Conservation (phyloP, 30 jellyfish, hydroid and myxozoan species). For the Turritopsis dohrnii region DNA sequence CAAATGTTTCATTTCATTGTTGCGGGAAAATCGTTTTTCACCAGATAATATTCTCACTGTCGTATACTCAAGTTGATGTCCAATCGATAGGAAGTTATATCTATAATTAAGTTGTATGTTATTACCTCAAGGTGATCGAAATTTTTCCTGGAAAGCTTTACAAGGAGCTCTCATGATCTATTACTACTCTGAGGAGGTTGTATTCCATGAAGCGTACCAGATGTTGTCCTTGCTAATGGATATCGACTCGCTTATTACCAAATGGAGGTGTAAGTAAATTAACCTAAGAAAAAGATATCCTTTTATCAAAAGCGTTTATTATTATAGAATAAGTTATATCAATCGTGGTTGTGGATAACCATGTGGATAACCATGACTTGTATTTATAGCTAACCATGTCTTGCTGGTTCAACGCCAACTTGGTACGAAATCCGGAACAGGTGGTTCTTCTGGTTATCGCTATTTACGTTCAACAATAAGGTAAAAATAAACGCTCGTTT, state of each 20-base stretch:
- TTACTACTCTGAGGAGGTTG: conserved; percentile 68
- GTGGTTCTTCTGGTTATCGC: conserved; percentile 93
- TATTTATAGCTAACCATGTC: conserved; percentile 66
- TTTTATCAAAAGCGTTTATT: neutral
- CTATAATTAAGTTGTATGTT: no score
- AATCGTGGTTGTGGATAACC: no score
- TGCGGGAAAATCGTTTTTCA: no score
- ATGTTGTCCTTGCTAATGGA: conserved; percentile 68
- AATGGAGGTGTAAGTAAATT: conserved; percentile 76
- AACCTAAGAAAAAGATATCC: neutral
- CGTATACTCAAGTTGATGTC: no score
- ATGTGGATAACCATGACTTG: neutral
- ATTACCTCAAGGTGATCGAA: conserved; percentile 60
- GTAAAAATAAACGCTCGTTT: no score
- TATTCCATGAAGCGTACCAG: conserved; percentile 74
- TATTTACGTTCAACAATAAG: conserved; percentile 84
- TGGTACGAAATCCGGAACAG: conserved; percentile 82
- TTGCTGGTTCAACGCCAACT: conserved; percentile 79
- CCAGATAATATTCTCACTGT: no score
- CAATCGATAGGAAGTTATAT: no score
- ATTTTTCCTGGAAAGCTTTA: conserved; percentile 69
- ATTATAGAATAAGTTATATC: no score
- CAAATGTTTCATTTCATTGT: no score
- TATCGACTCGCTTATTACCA: conserved; percentile 65
- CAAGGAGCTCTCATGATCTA: conserved; percentile 88